A percentile compares a stretch with the other conserved stretches of the same genome.
These are phyloP conservation scores for Calameuta pallipes DNA, from an alignment of 2,888 invertebrate species.

Conservation along the genomic window DNA sequence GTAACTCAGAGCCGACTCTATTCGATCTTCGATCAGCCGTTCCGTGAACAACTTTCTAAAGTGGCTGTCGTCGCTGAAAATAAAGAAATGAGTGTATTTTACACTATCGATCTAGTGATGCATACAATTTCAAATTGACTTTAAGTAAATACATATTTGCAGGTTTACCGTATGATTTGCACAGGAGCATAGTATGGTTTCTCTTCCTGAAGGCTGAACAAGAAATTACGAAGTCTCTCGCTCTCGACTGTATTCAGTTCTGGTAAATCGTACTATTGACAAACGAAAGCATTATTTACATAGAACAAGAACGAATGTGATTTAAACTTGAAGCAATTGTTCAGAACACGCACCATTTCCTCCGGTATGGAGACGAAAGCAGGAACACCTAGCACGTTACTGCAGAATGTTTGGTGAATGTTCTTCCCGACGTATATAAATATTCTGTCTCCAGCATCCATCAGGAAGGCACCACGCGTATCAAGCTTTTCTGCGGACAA, in stretches of 20 bases:
- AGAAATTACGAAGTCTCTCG: constrained; percentile 80
- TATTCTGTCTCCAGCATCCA: constrained; percentile 88
- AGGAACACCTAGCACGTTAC: constrained; percentile 81
- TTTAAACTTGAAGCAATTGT: background rate
- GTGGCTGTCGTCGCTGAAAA: constrained; percentile 90
- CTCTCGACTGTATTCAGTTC: constrained; percentile 80
- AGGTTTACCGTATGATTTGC: constrained; percentile 81
- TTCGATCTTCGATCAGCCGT: constrained; percentile 92
- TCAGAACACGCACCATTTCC: constrained; percentile 68
- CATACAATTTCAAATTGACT: background rate
- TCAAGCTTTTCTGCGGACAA: constrained; percentile 89
- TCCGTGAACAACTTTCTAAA: constrained; percentile 85
- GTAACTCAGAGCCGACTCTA: constrained; percentile 94
- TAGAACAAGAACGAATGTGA: background rate
- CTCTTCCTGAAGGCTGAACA: constrained; percentile 86
- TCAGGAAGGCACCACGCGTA: constrained; percentile 86
- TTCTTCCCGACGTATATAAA: constrained; percentile 86
- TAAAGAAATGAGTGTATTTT: background rate
- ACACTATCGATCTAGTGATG: background rate
- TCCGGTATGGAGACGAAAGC: constrained; percentile 81
- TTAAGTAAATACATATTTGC: background rate
- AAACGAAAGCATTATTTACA: constrained; percentile 21
- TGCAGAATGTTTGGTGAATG: constrained; percentile 79
- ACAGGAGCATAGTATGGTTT: constrained; percentile 84
- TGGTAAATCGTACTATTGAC: constrained; percentile 78